Conservation (phyloP, 2,797 vertebrate species). For the Cryptoprocta ferox region DNA sequence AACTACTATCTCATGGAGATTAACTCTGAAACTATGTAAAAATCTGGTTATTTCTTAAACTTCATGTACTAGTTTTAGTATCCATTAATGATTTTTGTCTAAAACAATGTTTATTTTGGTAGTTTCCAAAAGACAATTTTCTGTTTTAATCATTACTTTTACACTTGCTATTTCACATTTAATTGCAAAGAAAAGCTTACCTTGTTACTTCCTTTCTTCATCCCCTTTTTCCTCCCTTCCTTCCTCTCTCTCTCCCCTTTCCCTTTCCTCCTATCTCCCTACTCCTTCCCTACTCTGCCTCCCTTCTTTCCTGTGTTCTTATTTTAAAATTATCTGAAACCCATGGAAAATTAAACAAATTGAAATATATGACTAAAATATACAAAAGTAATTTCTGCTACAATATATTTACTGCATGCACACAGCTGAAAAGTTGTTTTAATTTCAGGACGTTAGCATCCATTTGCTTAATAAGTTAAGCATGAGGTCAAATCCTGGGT, state of each 20-base stretch:
- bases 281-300: neutral
- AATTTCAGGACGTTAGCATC: neutral
- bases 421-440: neutral
- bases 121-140: neutral
- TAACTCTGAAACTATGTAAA: neutral
- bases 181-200: neutral
- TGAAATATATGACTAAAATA: neutral
- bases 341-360: neutral
- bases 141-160: constrained; percentile 19
- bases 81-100: neutral
- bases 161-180: constrained; percentile 46
- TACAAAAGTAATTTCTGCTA: neutral
- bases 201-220: neutral
- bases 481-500: neutral
- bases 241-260: too few species aligned
- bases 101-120: neutral
- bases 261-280: neutral
- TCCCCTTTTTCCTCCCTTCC: neutral
- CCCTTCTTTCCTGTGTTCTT: neutral
- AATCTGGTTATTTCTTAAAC: neutral
- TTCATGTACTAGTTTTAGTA: neutral
- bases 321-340: neutral
- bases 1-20: neutral
- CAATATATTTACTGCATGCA: neutral
- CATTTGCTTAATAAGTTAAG: neutral